Conservation (phyloP, 64 coral and sea anemone genomes). For the Pocillopora verrucosa region DNA sequence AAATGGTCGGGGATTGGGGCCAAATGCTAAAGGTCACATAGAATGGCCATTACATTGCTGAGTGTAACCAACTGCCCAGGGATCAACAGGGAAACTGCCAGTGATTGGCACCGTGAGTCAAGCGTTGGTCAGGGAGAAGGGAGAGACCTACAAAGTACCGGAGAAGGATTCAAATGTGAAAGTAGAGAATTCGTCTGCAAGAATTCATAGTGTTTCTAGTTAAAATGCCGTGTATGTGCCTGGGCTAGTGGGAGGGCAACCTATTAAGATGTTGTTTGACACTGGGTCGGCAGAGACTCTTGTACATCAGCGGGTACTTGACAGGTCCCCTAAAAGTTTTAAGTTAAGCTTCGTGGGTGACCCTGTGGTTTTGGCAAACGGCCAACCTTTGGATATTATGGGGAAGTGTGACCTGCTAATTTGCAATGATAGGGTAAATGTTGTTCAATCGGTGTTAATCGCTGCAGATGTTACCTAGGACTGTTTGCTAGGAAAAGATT, state of each 20-base stretch:
- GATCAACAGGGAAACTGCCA: too few relatives aligned
- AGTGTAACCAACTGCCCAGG: not conserved
- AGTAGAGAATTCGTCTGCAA: not conserved
- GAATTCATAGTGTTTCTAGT: slow-evolving; percentile 34
- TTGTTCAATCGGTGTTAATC: not conserved
- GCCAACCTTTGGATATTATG: slow-evolving; percentile 12
- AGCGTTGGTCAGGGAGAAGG: too few relatives aligned
- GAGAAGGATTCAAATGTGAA: not conserved
- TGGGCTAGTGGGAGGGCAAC: not conserved
- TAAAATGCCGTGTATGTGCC: slow-evolving; percentile 1
- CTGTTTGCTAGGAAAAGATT: slow-evolving; percentile 6
- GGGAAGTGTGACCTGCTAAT: not conserved
- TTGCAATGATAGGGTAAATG: not conserved
- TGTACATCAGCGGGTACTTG: not conserved
- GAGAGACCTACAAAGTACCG: too few relatives aligned
- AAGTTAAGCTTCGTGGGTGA: not conserved
- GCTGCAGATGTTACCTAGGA: not conserved
- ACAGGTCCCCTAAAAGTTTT: not conserved
- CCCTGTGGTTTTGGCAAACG: not conserved
- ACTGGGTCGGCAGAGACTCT: not conserved
- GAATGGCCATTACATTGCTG: too few relatives aligned
- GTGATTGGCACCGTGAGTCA: too few relatives aligned
- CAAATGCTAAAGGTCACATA: too few relatives aligned
- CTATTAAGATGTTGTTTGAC: not conserved
- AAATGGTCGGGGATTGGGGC: not conserved